Conservation (phyloP, 1,140 invertebrate genomes). For the Pseudomyrmex sp. region DNA sequence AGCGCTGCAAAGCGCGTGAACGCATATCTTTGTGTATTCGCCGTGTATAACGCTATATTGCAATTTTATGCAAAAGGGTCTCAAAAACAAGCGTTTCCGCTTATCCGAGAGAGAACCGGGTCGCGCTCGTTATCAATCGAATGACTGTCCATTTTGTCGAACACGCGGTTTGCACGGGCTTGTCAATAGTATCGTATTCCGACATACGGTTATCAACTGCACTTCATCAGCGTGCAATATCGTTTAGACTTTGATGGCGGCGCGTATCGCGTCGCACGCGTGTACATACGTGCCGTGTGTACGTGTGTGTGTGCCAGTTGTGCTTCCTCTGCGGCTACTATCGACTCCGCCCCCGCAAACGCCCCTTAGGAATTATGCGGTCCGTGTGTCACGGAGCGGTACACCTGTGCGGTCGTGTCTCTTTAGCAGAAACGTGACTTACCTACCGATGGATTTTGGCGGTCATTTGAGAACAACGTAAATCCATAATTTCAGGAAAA, state of each 20-base stretch:
- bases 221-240: constrained; percentile 56
- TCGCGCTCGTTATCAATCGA: constrained; percentile 28
- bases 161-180: constrained; percentile 45
- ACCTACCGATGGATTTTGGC: not conserved
- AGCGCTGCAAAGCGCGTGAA: not conserved
- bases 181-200: constrained; percentile 68
- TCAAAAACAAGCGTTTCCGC: constrained; percentile 18
- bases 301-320: constrained; percentile 67
- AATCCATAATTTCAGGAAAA: constrained; percentile 7
- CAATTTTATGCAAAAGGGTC: not conserved
- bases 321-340: constrained; percentile 63
- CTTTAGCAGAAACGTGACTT: constrained; percentile 15
- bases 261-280: constrained; percentile 74
- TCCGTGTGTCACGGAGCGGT: constrained; percentile 69
- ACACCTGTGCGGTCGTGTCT: constrained; percentile 63
- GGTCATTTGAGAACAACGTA: constrained; percentile 11
- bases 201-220: constrained; percentile 62
- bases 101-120: constrained; percentile 17
- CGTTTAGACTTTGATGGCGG: constrained; percentile 74
- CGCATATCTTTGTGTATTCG: not conserved
- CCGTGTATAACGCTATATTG: not conserved
- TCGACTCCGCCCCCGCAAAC: constrained; percentile 78
- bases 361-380: constrained; percentile 75
- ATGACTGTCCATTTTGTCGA: constrained; percentile 30
- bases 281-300: constrained; percentile 51